phyloP scores from a whole-genome alignment of 2,888 invertebrate species.

The Pyrrhosoma nymphula region DNA sequence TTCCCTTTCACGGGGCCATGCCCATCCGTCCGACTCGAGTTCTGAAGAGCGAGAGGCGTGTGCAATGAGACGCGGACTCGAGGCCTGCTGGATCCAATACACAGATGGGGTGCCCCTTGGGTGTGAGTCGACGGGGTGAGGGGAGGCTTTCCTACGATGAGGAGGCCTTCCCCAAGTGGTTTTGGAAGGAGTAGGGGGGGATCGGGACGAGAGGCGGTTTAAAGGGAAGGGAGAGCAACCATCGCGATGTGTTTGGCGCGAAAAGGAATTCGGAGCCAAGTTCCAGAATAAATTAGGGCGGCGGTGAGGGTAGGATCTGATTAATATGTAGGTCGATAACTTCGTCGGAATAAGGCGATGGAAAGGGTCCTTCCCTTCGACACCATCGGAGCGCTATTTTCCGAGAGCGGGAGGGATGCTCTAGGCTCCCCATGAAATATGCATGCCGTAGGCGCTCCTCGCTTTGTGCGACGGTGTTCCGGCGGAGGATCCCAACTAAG shows the following conservation, averaged over 20 bases:
- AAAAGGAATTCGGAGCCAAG: constrained; percentile 3
- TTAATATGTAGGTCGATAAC: constrained; percentile 32
- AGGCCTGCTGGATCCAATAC: not conserved
- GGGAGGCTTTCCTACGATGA: not conserved
- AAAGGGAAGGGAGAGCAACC: not conserved
- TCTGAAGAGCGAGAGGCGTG: too few relatives aligned
- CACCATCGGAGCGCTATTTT: not conserved
- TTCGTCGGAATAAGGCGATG: not conserved
- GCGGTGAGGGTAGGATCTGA: not conserved
- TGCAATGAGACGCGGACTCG: not conserved
- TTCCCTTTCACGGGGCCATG: not conserved
- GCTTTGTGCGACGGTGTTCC: not conserved
- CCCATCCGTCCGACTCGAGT: too few relatives aligned
- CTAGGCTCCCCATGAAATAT: not conserved
- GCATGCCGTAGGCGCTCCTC: not conserved
- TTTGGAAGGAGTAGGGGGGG: not conserved
- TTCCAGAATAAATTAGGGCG: constrained; percentile 18
- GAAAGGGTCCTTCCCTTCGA: not conserved
- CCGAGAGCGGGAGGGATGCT: not conserved
- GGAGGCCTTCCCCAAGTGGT: not conserved
- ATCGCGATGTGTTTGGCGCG: not conserved
- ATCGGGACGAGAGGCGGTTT: not conserved
- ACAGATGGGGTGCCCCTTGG: not conserved
- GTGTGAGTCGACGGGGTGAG: not conserved
- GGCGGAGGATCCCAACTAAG: not conserved